Evolutionary conservation across 2,797 vertebrate species (phyloP), one percentile per base, ranked within the genome.

Genomic region (Pangasius mekongensis): DNA sequence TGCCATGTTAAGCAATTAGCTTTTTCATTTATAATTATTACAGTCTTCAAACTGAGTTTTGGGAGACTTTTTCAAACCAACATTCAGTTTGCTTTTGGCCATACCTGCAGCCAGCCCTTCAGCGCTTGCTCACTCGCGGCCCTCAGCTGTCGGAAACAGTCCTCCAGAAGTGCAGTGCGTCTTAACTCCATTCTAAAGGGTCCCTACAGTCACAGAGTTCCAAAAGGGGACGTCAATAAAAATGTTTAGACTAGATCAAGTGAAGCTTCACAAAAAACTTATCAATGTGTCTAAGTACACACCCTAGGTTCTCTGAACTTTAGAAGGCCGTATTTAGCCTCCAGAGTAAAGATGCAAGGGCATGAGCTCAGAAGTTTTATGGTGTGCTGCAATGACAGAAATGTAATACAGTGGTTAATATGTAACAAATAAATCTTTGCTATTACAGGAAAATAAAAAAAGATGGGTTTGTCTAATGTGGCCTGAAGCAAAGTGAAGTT

Each of bases 101-200:
- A 24, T 93, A 96, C 96, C 93, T 78, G 0, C 43, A 97, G 92
- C 2, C 86, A 43, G 47, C 85, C 93, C 86, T 80, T 88, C 83
- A 96, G 95, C 33, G 88, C 73, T 0, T 39, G 47, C 71, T 91
- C 84, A 78, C 93, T 91, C 0, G 91, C 93, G 10, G 71, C 71
- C 69, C 2, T 73, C 11, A 97, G 94, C 67, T 91, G 92, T 49
- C 88, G 92, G 91, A 96, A 96, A 87, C 95, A 93, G 91, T 96
- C 95, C 86, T 96, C 95, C 0, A 96, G 73, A 36, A 97, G 89
- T 58, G 94, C 94, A 47, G 86, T 82, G 36, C 94, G 92, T 87
- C 95, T 95, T 74, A 97, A 78, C 27, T 30, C 88, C 14, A 96
- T 86, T 81, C 87, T 86, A 80, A 95, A 91, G n/a, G 0, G 0